Conservation (phyloP, 2,888 invertebrate genomes). For the Papilio gigon region DNA sequence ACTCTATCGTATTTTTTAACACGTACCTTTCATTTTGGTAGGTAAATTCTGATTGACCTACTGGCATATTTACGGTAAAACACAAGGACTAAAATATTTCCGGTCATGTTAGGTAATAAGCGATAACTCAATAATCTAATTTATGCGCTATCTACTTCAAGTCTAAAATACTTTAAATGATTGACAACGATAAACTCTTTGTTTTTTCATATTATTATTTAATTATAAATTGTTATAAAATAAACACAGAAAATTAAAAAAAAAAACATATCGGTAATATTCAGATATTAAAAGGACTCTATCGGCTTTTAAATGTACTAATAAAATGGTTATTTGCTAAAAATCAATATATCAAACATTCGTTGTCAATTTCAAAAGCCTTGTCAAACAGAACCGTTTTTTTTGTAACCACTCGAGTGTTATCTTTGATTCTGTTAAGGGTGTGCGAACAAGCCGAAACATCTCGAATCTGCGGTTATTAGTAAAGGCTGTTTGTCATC, state of each 20-base stretch:
- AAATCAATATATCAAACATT: constrained; percentile 21
- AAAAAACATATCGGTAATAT: neutral
- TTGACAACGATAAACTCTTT: no score
- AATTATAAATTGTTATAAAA: no score
- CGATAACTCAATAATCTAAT: no score
- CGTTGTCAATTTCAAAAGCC: constrained; percentile 39
- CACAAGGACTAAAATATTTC: no score
- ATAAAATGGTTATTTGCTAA: neutral
- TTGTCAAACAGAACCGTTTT: constrained; percentile 42
- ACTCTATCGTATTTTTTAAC: no score
- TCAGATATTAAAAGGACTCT: neutral
- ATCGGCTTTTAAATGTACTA: neutral
- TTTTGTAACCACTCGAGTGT: constrained; percentile 53
- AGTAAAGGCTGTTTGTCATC: constrained; percentile 52
- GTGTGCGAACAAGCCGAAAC: constrained; percentile 66
- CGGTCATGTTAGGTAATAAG: no score
- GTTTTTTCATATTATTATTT: no score
- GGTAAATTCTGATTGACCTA: neutral
- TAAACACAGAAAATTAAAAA: no score
- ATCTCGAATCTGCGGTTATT: constrained; percentile 46
- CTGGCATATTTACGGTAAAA: neutral
- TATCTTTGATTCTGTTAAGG: constrained; percentile 70
- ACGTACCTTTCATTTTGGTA: no score
- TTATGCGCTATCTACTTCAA: no score
- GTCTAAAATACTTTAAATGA: no score